A percentile compares a stretch with the other conserved stretches of the same genome.
These are phyloP conservation scores for Callaeas wilsoni DNA, from an alignment of 2,113 vertebrate genomes.

Conservation along the genomic window DNA sequence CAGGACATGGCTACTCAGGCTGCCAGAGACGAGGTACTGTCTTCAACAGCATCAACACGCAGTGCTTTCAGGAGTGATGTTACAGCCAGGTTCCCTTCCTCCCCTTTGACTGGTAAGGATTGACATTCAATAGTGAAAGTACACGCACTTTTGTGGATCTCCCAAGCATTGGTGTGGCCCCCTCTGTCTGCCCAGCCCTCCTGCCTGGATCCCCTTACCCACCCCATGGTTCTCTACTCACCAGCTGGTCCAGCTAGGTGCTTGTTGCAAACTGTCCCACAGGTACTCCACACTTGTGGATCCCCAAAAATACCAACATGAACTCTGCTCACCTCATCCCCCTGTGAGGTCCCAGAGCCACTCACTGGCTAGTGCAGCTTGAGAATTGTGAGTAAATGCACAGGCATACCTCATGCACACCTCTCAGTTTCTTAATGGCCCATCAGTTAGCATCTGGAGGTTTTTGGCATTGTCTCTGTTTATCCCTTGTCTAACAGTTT, in stretches of 20 bases:
- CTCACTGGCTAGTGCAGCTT: background rate
- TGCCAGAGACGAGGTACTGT: background rate
- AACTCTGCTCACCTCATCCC: background rate
- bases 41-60: background rate
- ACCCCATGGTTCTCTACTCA: background rate
- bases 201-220: background rate
- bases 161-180: background rate
- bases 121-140: background rate
- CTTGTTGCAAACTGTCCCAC: background rate
- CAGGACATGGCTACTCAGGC: accelerated
- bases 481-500: background rate
- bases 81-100: background rate
- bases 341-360: background rate
- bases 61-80: accelerated
- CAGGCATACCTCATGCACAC: background rate
- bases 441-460: background rate
- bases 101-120: background rate
- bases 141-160: accelerated
- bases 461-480: background rate
- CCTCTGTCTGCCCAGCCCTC: accelerated
- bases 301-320: background rate
- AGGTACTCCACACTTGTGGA: background rate
- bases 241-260: background rate
- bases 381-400: background rate
- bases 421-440: background rate